These are phyloP conservation scores for Vireo griseus DNA, from an alignment of 2,797 vertebrate genomes.

Conservation along the genomic window DNA sequence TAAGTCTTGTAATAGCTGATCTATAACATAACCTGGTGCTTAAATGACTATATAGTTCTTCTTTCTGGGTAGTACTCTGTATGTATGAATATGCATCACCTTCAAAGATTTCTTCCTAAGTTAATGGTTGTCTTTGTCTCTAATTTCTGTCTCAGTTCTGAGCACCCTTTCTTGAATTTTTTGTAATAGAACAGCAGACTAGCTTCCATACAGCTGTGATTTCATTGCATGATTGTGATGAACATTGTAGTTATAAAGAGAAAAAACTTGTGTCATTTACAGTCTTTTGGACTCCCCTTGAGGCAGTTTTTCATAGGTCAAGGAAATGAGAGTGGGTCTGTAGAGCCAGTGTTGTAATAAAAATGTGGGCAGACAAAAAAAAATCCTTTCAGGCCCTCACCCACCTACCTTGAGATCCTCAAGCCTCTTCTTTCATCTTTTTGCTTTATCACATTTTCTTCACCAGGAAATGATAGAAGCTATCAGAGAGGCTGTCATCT, in stretches of 20 bases:
- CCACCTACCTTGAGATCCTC: background rate
- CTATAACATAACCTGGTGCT: background rate
- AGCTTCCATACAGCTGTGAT: background rate
- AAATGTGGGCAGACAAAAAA: background rate
- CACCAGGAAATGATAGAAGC: slow-evolving; percentile 93
- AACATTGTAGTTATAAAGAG: background rate
- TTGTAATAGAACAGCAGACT: background rate
- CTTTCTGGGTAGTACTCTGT: background rate
- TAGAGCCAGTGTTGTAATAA: background rate
- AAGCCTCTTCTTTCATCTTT: background rate
- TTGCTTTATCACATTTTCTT: background rate
- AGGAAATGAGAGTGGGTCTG: background rate
- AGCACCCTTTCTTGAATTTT: background rate
- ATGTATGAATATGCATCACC: background rate
- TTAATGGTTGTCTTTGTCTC: background rate
- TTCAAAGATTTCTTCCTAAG: background rate
- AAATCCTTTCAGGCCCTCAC: rapidly evolving
- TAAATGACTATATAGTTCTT: background rate
- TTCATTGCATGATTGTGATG: background rate
- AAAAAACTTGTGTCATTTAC: background rate
- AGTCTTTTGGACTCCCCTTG: background rate
- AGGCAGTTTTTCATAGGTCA: background rate
- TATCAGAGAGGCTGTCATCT: slow-evolving; percentile 90
- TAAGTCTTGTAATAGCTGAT: background rate
- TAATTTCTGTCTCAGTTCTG: background rate